These are phyloP conservation scores for Maconellicoccus hirsutus DNA, from an alignment of 1,140 invertebrate species.

Conservation along the genomic window DNA sequence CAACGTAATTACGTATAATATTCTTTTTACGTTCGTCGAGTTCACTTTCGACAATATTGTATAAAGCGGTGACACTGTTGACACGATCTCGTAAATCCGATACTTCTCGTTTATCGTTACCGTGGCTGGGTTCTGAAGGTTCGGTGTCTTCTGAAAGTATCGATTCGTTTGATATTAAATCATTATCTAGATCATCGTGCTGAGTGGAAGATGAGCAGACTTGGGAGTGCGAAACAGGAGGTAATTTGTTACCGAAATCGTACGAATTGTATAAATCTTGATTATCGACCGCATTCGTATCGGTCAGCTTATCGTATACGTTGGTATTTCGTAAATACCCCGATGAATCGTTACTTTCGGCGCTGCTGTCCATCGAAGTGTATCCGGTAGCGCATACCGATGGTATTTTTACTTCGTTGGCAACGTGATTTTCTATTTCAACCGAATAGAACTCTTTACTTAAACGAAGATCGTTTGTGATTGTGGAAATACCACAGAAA, in stretches of 20 bases:
- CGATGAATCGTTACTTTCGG: too few species aligned
- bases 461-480: neutral
- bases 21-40: conserved; percentile 8
- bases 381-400: too few species aligned
- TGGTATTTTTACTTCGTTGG: too few species aligned
- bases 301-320: too few species aligned
- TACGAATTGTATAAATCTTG: too few species aligned
- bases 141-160: too few species aligned
- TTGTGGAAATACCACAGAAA: neutral
- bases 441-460: neutral
- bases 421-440: neutral
- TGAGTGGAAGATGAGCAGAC: neutral
- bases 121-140: neutral
- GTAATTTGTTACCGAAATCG: neutral
- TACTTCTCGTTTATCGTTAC: neutral
- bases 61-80: conserved; percentile 8
- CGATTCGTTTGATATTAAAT: too few species aligned
- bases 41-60: conserved; percentile 15
- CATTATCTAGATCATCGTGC: neutral
- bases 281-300: too few species aligned
- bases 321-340: too few species aligned
- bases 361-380: too few species aligned
- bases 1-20: conserved; percentile 17
- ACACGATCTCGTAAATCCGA: conserved; percentile 10
- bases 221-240: neutral